A percentile compares a stretch with the other conserved stretches of the same genome.
These are phyloP conservation scores for Pristionchus exspectatus DNA, from an alignment of 2,888 invertebrate genomes.

Conservation along the genomic window DNA sequence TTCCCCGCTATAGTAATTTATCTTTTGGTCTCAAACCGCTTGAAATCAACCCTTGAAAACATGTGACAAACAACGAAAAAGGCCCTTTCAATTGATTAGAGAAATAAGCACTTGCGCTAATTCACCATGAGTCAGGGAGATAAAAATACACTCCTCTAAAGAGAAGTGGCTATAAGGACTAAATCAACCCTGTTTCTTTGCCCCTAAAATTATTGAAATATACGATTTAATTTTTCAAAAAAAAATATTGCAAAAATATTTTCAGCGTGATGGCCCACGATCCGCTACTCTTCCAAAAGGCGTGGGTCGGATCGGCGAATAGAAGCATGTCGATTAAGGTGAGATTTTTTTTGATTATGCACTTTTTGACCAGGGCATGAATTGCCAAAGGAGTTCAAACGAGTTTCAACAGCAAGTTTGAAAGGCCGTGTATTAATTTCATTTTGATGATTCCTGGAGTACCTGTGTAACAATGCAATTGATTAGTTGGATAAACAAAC, in stretches of 20 bases:
- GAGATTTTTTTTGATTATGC: too few species aligned
- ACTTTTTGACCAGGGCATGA: too few species aligned
- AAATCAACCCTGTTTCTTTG: too few species aligned
- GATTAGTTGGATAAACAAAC: not conserved
- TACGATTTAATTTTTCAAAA: too few species aligned
- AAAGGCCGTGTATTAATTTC: not conserved
- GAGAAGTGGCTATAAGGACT: too few species aligned
- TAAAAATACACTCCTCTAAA: too few species aligned
- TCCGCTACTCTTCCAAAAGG: constrained; percentile 67
- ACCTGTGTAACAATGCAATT: too few species aligned
- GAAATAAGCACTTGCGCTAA: not conserved
- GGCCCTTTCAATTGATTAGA: not conserved
- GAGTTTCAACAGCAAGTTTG: not conserved
- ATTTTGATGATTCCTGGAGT: not conserved
- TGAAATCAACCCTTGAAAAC: not conserved
- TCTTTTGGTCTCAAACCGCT: too few species aligned
- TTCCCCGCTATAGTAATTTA: too few species aligned
- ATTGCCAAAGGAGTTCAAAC: too few species aligned
- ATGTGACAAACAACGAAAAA: not conserved
- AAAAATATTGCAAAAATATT: not conserved
- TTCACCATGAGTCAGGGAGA: too few species aligned
- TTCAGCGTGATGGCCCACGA: constrained; percentile 64
- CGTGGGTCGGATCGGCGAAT: constrained; percentile 68
- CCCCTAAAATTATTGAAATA: too few species aligned
- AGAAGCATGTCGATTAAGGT: constrained; percentile 69